Evolutionary conservation across 2,888 invertebrate species (phyloP), one percentile per base, ranked within the genome.

Genomic region (Griposia aprilina): DNA sequence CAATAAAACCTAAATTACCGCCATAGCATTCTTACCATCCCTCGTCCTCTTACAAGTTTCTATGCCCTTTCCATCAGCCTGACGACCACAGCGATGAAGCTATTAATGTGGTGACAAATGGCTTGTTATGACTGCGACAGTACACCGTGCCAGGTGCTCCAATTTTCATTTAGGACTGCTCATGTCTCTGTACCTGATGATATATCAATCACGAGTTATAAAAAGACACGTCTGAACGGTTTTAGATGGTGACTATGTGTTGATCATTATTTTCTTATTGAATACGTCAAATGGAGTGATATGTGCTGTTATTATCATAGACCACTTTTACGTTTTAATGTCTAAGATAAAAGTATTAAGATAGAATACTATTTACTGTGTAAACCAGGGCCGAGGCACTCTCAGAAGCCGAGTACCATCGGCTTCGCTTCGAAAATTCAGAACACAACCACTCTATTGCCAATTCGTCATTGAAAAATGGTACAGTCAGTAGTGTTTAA

Each of bases 131-230:
- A 85, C 84, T 76, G 84, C 76, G 50, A 67, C 67, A 1, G 66
- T 55, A 76, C n/a, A 65, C 13, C 76, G 86, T 80, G 85, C 84
- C 85, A 85, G 85, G 59, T 85, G 87, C 74, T 70, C 85, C 62
- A 85, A 80, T 86, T 85, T 86, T 74, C 65, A 78, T 77, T 80
- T 78, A 74, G 66, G 74, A 48, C 55, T 60, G 71, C 63, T 69
- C 70, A 76, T 68, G 75, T 74, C 80, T 74, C 65, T 48, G 74
- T 76, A 74, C 74, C 57, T 80, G 80, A 83, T 85, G 84, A 86
- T 80, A 85, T 85, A 86, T 86, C 84, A 86, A 85, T 85, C 86
- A 83, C 85, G 48, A 67, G 50, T n/a, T 83, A 83, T 69, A 69
- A 74, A 80, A 83, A 86, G 77, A 36, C 15, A 23, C 41, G 62